These are phyloP conservation scores for Pelecanoides urinatrix DNA, from an alignment of 2,113 vertebrate genomes.

Conservation along the genomic window DNA sequence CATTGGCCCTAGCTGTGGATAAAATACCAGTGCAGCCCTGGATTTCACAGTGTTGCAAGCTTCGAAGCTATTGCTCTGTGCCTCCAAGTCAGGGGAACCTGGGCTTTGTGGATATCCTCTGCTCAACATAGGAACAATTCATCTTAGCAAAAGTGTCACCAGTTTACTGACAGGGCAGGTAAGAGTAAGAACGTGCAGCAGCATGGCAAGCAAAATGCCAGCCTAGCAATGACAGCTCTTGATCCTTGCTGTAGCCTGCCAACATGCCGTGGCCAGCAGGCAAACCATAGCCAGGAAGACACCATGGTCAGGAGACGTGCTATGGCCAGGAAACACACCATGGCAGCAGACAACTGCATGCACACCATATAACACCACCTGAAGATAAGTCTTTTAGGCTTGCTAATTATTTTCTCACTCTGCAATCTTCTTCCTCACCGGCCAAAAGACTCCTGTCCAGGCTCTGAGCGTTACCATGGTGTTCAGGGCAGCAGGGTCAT, in stretches of 20 bases:
- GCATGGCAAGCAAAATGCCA: not conserved
- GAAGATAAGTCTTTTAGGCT: not conserved
- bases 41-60: not conserved
- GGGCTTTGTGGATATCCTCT: not conserved
- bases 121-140: not conserved
- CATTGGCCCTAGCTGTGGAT: not conserved
- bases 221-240: not conserved
- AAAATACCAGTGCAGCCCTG: not conserved
- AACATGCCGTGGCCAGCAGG: not conserved
- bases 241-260: not conserved
- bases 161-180: not conserved
- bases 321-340: not conserved
- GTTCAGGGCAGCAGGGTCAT: not conserved
- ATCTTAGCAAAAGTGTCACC: not conserved
- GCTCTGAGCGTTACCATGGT: not conserved
- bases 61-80: fast-evolving
- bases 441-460: not conserved
- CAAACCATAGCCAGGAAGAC: not conserved
- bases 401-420: not conserved
- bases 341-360: not conserved
- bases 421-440: not conserved
- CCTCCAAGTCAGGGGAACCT: not conserved
- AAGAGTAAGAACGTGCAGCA: not conserved
- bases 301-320: not conserved
- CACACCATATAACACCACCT: fast-evolving